Base-by-base conservation (phyloP, 2,888 invertebrate genomes). In the Sclerodermus sp. region DNA sequence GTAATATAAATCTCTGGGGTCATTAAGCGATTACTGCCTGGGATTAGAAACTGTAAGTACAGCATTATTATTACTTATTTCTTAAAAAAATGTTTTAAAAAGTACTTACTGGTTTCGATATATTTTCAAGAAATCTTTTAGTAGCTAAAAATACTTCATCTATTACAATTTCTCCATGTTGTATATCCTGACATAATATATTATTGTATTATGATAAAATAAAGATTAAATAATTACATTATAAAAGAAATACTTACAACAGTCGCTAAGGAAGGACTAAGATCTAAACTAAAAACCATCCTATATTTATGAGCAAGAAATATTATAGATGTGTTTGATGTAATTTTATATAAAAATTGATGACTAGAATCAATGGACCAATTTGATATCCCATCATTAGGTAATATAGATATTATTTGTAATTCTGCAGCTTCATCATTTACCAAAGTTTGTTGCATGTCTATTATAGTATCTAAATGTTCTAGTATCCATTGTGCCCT, bases 401-500 rank as follows among this genome's bases (percentile, higher is more conserved):
- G 85, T 52, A 87, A 77, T 44, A 86, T 83, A 2, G 88, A 87
- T 46, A 87, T 79, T 45, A 88, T 81, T 70, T 84, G 84, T 45
- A 88, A 73, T 68, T 87, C 87, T 42, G 79, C 73, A 40, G 80
- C 77, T 47, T 81, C 78, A 54, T 81, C 79, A 53, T 69, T 77
- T 46, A 59, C 61, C 49, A 32, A 48, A 31, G 62, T 61, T 48
- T 58, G 58, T 49, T 82, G 81, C 53, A 86, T 80, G 41, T 76
- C 75, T 43, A 89, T 78, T 23, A 81, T 77, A 40, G 81, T 81
- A 66, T 88, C 86, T 52, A 90, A 74, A 73, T 87, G 84, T 58
- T 85, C 83, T 51, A 91, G 81, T 67, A 87, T 85, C 91, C 91
- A 91, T 66, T 87, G 85, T 15, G 89, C 85, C 63, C 90, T 81